phyloP scores from a whole-genome alignment of 1,140 invertebrate species.

The Drosophila parabipectinata region DNA sequence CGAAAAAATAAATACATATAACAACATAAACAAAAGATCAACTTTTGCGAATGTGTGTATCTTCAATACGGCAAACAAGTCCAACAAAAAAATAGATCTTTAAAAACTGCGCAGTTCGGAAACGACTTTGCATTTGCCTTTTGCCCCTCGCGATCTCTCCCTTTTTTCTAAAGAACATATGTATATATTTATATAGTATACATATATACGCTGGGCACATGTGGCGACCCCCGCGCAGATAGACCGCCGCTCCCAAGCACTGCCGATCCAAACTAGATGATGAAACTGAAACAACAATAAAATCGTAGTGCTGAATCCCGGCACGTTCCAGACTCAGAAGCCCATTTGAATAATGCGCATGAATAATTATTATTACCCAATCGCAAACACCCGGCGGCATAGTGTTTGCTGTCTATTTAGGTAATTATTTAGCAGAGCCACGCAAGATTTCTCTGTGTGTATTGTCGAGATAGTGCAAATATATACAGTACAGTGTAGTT shows the following conservation, averaged over 20 bases:
- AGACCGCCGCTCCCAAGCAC: constrained; percentile 27
- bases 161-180: constrained; percentile 5
- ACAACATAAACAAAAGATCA: constrained; percentile 27
- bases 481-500: no score
- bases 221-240: constrained; percentile 20
- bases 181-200: not conserved
- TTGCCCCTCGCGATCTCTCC: constrained; percentile 12
- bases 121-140: constrained; percentile 32
- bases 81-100: constrained; percentile 45
- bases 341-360: constrained; percentile 44
- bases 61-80: constrained; percentile 33
- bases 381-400: constrained; percentile 25
- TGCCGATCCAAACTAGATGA: constrained; percentile 12
- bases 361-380: constrained; percentile 41
- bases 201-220: constrained; percentile 25
- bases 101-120: constrained; percentile 46
- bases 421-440: constrained; percentile 25
- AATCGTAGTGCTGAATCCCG: constrained; percentile 16
- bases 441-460: constrained; percentile 19
- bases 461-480: constrained; percentile 23
- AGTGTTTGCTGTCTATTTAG: constrained; percentile 33
- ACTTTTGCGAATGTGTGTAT: constrained; percentile 16
- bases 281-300: constrained; percentile 3
- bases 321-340: constrained; percentile 37
- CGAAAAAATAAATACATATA: constrained; percentile 1